Percentiles rank a stretch among this genome's conserved stretches.
Conservation (phyloP, 2,113 vertebrate species). For the Entomyzon cyanotis region DNA sequence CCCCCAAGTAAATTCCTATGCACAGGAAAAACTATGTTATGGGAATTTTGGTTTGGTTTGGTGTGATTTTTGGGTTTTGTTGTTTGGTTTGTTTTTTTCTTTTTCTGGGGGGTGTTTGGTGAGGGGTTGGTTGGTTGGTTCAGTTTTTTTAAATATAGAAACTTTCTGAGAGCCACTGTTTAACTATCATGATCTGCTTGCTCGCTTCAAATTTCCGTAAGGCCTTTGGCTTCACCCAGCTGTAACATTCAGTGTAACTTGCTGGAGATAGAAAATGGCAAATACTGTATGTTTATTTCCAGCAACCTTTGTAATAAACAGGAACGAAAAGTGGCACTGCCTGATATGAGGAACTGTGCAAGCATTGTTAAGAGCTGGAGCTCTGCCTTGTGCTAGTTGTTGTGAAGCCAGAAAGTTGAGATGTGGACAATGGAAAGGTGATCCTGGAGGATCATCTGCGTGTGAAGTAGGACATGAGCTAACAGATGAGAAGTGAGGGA, state of each 20-base stretch:
- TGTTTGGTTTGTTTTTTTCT: too few relatives aligned
- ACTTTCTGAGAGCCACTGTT: neutral
- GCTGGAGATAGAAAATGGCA: neutral
- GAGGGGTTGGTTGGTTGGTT: neutral
- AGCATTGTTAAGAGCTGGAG: neutral
- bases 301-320: neutral
- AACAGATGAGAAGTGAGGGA: constrained; percentile 21
- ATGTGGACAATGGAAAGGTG: neutral
- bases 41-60: neutral
- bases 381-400: neutral
- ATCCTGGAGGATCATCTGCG: neutral
- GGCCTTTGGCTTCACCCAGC: neutral
- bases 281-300: neutral
- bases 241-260: accelerated
- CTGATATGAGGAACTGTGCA: neutral
- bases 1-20: neutral
- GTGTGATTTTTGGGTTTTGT: neutral
- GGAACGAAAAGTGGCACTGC: neutral
- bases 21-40: neutral
- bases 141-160: neutral
- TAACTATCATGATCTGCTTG: neutral
- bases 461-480: neutral
- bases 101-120: neutral
- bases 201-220: neutral
- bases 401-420: constrained; percentile 25